Evolutionary conservation across 2,113 vertebrate species (phyloP), one percentile per base, ranked within the genome.

Genomic region (Epinephelus moara): DNA sequence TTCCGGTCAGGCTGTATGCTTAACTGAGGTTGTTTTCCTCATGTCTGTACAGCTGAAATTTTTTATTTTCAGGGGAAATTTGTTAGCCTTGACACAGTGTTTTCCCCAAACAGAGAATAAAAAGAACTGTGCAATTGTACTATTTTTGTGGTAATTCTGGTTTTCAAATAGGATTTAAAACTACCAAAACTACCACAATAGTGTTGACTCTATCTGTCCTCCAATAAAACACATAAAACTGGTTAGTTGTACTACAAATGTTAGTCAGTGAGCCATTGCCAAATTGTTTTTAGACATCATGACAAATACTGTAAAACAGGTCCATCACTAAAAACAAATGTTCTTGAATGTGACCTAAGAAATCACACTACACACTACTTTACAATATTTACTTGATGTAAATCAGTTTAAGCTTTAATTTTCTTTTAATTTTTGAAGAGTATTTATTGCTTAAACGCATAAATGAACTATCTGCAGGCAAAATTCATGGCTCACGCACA

Each of bases 1-100:
- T 63, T 82, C 75, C 52, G 56, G 8, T 75, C 55, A 25, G 47
- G 63, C 37, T 47, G 17, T 49, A 10, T 45, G 25, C 56, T 42
- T 19, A 55, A 9, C 30, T 30, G 42, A 37, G 60, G 37, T 47
- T 11, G 3, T 30, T 49, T 60, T 47, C 11, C 19, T 64, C 19
- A 1, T 0, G 23, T 23, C 23, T 11, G 4, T 27, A 50, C 12
- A 9, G 27, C 23, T 21, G 37, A 61, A 3, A 23, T 12, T 6
- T 6, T 76, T 60, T 45, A 1, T 68, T 57, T 37, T 57, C 33
- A 7, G 50, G 21, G 6, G 1, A 18, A 15, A 60, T 63, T 49
- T 5, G 8, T 82, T 66, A n/a, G 12, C n/a, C 3, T 18, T 19
- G 19, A 21, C 5, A 3, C 40, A 59, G 7, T 12, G 49, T 33